Percentiles rank a stretch among this genome's conserved stretches.
Conservation (phyloP, 2,797 vertebrate genomes). For the Chelon labrosus region DNA sequence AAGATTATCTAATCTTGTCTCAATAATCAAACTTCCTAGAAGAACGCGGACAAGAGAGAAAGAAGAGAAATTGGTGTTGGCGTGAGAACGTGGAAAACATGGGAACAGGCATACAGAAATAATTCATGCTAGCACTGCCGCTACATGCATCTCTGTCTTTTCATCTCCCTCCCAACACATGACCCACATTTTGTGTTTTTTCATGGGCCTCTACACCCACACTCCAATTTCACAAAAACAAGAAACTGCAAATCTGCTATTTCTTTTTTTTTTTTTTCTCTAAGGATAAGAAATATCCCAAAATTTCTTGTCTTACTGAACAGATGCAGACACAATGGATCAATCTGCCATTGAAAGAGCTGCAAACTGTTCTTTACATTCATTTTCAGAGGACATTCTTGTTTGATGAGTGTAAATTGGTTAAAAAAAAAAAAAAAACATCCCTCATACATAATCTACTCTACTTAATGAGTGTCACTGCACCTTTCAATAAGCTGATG, state of each 20-base stretch:
- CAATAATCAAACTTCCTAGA: no score
- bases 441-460: conserved; percentile 26
- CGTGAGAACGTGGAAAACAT: no score
- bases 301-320: neutral
- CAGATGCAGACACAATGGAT: conserved; percentile 8
- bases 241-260: neutral
- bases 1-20: no score
- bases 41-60: no score
- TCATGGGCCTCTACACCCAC: no score
- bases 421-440: neutral
- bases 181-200: neutral
- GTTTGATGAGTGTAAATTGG: neutral
- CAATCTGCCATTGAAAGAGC: neutral
- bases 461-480: no score
- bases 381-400: neutral
- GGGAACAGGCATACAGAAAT: neutral
- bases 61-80: no score
- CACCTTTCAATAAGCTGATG: neutral
- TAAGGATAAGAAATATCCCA: neutral
- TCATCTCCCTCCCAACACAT: neutral
- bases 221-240: no score
- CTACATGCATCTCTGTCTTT: neutral
- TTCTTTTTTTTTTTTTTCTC: neutral
- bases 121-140: no score
- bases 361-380: neutral